Base-by-base conservation (phyloP, 2,113 vertebrate species). In the Mirza zaza region DNA sequence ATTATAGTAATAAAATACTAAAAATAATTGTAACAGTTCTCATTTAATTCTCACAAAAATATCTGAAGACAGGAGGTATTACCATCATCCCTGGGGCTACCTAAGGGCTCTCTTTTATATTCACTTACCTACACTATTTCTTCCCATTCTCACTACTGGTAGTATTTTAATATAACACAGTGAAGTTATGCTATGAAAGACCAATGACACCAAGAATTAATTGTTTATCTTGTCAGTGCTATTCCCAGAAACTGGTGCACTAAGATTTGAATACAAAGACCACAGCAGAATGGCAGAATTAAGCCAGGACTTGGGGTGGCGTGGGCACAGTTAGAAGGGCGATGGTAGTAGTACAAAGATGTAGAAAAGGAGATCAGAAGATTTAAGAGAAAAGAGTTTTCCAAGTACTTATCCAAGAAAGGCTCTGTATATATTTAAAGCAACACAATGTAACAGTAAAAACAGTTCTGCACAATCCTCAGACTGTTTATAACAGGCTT, bases 11-110 rank as follows among this genome's bases (percentile, higher is more conserved):
- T 68, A 9, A 63, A 92, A 94, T 71, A 17, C 59, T 85, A 81
- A 85, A 81, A 87, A 84, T 57, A 70, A 76, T 61, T 50, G 61
- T 15, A 89, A 63, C 15, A 55, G 68, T 52, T 79, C 10, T 90
- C 11, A 77, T 52, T 92, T 95, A 77, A 79, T 83, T 91, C 57
- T 84, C 39, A 82, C 15, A 87, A 79, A 27, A 87, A 75, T 75
- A 76, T n/a, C 81, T 93, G 76, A 29, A 84, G 29, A 59, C 52
- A 92, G 39, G 4, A 87, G 17, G n/a, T 50, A 52, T n/a, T 68
- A 86, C 27, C 6, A 50, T 34, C 59, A 90, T 75, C 87, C 29
- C 32, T 71, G n/a, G 48, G 23, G 23, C 55, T 39, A 12, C 32
- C 82, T 52, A 65, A 84, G 21, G 36, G 15, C 9, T 92, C 36